A percentile compares a stretch with the other conserved stretches of the same genome.
Conservation (phyloP, 2,888 invertebrate species). For the Megaustenia siamemsis region DNA sequence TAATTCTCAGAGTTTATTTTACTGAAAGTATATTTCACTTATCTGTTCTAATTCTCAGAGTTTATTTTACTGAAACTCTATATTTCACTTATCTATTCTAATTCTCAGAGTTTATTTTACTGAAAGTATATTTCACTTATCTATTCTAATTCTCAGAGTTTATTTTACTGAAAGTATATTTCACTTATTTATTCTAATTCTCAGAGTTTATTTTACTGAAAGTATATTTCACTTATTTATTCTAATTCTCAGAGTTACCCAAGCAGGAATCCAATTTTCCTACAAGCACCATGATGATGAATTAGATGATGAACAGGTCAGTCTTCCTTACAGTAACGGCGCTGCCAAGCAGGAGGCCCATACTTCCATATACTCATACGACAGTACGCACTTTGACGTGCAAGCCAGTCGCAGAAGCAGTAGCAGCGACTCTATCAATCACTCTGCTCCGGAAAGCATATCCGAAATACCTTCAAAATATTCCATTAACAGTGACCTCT, state of each 20-base stretch:
- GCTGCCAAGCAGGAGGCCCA: conserved; percentile 51
- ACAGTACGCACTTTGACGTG: conserved; percentile 75
- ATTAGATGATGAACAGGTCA: conserved; percentile 87
- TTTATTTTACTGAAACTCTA: too few species aligned
- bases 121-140: too few species aligned
- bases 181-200: too few species aligned
- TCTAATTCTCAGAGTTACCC: conserved; percentile 61
- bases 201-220: too few species aligned
- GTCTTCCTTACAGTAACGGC: conserved; percentile 82
- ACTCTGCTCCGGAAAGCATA: not conserved
- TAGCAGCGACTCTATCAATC: not conserved
- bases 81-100: too few species aligned
- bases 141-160: too few species aligned
- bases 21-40: too few species aligned
- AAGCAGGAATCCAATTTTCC: conserved; percentile 86
- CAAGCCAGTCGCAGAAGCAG: conserved; percentile 40
- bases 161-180: too few species aligned
- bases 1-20: too few species aligned
- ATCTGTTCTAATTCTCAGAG: too few species aligned
- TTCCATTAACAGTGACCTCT: conserved; percentile 51
- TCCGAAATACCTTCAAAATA: not conserved
- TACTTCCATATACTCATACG: conserved; percentile 66
- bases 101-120: too few species aligned
- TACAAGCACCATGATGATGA: conserved; percentile 89
- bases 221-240: not conserved